A percentile compares a stretch with the other conserved stretches of the same genome.
These are phyloP conservation scores for Limosa lapponica DNA, from an alignment of 2,797 vertebrate genomes.

Conservation along the genomic window DNA sequence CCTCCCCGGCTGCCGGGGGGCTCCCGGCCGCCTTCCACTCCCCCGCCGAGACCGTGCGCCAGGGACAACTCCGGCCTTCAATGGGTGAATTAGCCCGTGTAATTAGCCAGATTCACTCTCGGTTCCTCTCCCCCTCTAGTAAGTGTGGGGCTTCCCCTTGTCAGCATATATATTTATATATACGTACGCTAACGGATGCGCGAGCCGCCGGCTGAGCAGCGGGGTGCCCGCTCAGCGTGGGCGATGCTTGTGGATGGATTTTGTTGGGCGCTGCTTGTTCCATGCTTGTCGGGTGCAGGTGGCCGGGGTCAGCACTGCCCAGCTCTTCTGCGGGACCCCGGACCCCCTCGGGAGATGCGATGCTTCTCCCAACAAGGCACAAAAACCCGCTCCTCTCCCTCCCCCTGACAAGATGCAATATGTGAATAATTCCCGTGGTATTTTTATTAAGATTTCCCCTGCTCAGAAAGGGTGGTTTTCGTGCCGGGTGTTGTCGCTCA, in stretches of 20 bases:
- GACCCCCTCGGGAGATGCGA: background rate
- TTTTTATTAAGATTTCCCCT: background rate
- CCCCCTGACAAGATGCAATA: rapidly evolving
- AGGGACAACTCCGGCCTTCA: background rate
- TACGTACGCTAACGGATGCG: rapidly evolving
- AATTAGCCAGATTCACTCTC: background rate
- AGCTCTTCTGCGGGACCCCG: background rate
- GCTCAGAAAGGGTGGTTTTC: background rate
- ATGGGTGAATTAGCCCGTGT: rapidly evolving
- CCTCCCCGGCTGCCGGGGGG: background rate
- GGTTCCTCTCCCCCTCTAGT: background rate
- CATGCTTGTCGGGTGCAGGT: no score
- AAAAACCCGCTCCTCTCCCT: background rate
- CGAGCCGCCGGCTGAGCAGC: background rate
- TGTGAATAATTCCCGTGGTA: background rate
- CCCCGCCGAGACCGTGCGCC: rapidly evolving
- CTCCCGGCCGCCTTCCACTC: background rate
- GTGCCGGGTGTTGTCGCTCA: background rate
- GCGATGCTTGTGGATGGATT: no score
- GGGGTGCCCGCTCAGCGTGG: rapidly evolving
- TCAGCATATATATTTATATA: background rate
- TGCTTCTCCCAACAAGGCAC: background rate
- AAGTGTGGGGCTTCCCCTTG: background rate
- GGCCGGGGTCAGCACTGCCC: background rate
- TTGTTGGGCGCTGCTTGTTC: background rate